Evolutionary conservation across 2,797 vertebrate genomes (phyloP).

Genomic region (Crotalus adamanteus): DNA sequence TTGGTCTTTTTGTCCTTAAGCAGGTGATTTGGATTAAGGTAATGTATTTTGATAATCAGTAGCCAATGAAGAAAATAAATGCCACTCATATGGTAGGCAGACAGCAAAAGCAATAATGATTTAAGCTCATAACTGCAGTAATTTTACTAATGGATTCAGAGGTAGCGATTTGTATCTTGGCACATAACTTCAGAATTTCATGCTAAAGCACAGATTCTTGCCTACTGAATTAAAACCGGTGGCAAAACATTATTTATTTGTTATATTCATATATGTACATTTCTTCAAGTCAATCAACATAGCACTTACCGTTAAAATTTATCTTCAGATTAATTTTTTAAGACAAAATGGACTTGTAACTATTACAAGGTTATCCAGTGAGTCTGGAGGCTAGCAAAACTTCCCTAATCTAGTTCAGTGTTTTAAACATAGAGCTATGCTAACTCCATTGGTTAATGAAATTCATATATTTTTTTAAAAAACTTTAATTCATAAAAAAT

Average conservation of each 20-base stretch:
- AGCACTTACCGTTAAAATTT: neutral
- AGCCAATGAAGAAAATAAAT: neutral
- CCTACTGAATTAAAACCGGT: neutral
- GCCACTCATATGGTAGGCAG: rapidly evolving
- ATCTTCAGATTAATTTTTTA: neutral
- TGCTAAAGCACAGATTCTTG: neutral
- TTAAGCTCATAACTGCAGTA: neutral
- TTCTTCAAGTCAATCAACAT: neutral
- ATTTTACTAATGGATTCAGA: neutral
- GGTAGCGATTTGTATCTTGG: neutral
- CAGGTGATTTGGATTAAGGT: neutral
- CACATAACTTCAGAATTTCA: neutral
- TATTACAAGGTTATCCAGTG: neutral
- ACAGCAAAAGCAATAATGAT: neutral
- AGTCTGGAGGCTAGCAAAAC: neutral
- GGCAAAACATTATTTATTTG: neutral
- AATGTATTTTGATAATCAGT: conserved; percentile 21
- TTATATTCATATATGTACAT: neutral
- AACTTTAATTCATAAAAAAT: neutral
- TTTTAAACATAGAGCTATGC: neutral
- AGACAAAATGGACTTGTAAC: neutral
- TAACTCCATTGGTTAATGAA: neutral
- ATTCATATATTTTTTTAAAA: neutral
- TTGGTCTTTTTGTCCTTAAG: conserved; percentile 22
- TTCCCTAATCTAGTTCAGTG: neutral